Percentiles rank a stretch among this genome's conserved stretches.
Conservation (phyloP, 2,797 vertebrate species). For the Remorina albescens region DNA sequence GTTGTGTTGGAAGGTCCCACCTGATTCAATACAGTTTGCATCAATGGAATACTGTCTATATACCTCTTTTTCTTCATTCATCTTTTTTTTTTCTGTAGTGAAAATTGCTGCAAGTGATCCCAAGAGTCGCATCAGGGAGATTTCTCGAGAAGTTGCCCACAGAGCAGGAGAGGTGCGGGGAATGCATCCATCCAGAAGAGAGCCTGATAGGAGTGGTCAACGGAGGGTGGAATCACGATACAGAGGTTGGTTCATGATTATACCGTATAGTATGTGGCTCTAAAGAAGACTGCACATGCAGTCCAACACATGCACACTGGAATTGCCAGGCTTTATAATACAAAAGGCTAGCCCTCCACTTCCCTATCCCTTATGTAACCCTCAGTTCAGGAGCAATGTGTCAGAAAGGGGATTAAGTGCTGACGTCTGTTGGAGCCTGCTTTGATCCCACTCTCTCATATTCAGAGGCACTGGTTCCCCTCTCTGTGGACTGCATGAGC, state of each 20-base stretch:
- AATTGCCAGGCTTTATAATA: slow-evolving; percentile 36
- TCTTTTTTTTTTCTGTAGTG: slow-evolving; percentile 75
- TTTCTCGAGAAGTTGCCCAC: slow-evolving; percentile 91
- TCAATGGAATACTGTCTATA: background rate
- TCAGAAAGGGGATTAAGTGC: slow-evolving; percentile 81
- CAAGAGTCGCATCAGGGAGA: slow-evolving; percentile 87
- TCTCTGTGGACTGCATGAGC: slow-evolving; percentile 21
- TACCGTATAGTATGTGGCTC: background rate
- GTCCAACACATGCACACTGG: background rate
- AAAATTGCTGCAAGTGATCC: slow-evolving; percentile 85
- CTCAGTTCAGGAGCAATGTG: slow-evolving; percentile 77
- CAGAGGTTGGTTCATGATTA: slow-evolving; percentile 71
- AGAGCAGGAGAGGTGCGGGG: slow-evolving; percentile 86
- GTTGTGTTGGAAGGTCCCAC: slow-evolving; percentile 24
- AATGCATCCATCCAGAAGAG: slow-evolving; percentile 84
- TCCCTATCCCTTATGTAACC: slow-evolving; percentile 71
- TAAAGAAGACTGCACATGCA: slow-evolving; percentile 4
- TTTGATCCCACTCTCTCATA: slow-evolving; percentile 63
- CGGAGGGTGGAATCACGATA: slow-evolving; percentile 78
- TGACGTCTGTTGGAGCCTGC: slow-evolving; percentile 74
- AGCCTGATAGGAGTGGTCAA: slow-evolving; percentile 83
- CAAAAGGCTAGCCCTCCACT: slow-evolving; percentile 55
- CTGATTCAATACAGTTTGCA: slow-evolving; percentile 19
- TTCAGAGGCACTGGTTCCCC: slow-evolving; percentile 44
- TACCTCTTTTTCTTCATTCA: background rate